Base-by-base conservation (phyloP, 1,140 invertebrate genomes). In the Calycopis cecrops region DNA sequence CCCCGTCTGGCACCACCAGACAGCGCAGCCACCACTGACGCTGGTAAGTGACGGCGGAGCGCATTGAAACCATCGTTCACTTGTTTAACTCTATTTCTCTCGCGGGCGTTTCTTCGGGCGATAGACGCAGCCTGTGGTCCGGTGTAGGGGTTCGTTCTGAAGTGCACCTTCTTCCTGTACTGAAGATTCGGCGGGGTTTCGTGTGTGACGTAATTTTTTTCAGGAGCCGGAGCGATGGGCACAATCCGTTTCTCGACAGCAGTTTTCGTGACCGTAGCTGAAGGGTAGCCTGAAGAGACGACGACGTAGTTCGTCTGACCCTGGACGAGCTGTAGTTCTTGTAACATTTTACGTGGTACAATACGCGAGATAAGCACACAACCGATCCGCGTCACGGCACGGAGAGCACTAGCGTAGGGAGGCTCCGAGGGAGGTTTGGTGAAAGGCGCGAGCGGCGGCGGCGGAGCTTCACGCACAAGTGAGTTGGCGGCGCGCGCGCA, bases 11-110 rank as follows among this genome's bases (percentile, higher is more conserved):
- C 89, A 2, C 90, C 90, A 52, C 91, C 90, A 10, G 91, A 90
- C 54, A 95, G 88, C 42, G 92, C 95, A 73, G 91, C 92, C 7
- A 92, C 92, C 0, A 95, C 93, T 16, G 91, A 91, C 14, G 92
- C 90, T 0, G 96, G 96, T 59, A 97, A 94, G 73, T 97, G 95
- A 59, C 95, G 93, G 7, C 96, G 89, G 0, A 97, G 88, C 1
- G 94, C 95, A 11, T 94, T 94, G 74, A 97, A 98, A 42, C 96
- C 96, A 67, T 97, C 95, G 89, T 99, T 98, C 66, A 98, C 96
- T 90, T 97, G 95, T 78, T 97, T 97, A 0, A 99, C 97, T 40
- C 97, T 92, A 86, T 98, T 98, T 44, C 97, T 88, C 85, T 98
- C 97, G 0, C 97, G 89, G 10, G 97, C 97, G 87, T 99, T 98